Base-by-base conservation (phyloP, 2,113 vertebrate genomes). In the Pterocles burchelli region DNA sequence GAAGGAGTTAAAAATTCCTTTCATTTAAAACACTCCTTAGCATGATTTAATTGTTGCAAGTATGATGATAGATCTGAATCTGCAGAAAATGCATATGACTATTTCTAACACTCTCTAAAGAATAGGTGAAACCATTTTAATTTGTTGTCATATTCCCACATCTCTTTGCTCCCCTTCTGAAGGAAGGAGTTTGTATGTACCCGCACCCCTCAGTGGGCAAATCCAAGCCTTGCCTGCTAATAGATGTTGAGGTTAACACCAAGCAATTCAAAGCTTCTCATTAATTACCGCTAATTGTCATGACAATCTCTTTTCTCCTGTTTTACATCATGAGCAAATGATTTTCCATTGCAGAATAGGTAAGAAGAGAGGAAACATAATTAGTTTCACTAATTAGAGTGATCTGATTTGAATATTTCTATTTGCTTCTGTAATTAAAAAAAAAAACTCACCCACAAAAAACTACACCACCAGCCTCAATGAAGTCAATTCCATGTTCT, bases 211-310 rank as follows among this genome's bases (percentile, higher is more conserved):
- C 29, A 19, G n/a, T 9, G 3, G 49, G 65, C 38, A 77, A 79
- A 86, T 61, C 55, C 72, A 84, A 71, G 49, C 26, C 26, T 48
- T 68, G 65, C 58, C 54, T 33, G 33, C 57, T 92, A 84, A 96
- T 88, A 67, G 38, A 71, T 51, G 21, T 45, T 65, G 79, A 93
- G 75, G 88, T 94, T 86, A 88, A 95, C 76, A 78, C 1, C 1
- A 59, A 93, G 19, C 36, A 86, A 93, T 92, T 93, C 88, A 93
- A 95, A 96, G 76, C 79, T 78, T 65, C 90, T 90, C 93, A 91
- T 96, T 95, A 96, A 93, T 94, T 97, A 93, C 85, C 63, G 13
- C 67, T 88, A 93, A 95, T 93, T 96, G 79, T 93, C 83, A 90
- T 4, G 16, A 61, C 88, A 93, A 78, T 95, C 85, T 87, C 73